Evolutionary conservation across 2,888 invertebrate genomes (phyloP).

Genomic region (Drosophila nr. perissopoda): DNA sequence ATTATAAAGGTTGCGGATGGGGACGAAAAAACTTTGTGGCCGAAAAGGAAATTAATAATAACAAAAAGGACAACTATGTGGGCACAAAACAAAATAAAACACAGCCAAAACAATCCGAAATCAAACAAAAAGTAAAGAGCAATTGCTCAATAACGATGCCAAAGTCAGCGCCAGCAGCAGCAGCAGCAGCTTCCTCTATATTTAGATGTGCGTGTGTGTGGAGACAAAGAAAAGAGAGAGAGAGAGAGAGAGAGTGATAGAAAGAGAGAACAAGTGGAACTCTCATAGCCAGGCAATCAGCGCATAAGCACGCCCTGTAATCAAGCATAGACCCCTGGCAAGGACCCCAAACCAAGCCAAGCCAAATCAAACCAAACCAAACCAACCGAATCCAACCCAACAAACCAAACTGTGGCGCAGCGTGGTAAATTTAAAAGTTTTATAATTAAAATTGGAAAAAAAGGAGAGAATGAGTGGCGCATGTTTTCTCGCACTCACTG

Average conservation of each 20-base stretch:
- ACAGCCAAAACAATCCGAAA: constrained; percentile 41
- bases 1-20: constrained; percentile 61
- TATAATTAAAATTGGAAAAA: constrained; percentile 83
- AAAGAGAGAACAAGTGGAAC: constrained; percentile 26
- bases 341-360: constrained; percentile 19
- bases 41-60: constrained; percentile 68
- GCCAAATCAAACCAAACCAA: constrained; percentile 12
- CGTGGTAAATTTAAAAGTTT: constrained; percentile 82
- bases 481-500: constrained; percentile 41
- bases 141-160: constrained; percentile 75
- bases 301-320: constrained; percentile 80
- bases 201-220: constrained; percentile 28
- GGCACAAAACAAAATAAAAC: constrained; percentile 21
- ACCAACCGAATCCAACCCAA: constrained; percentile 5
- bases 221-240: constrained; percentile 5
- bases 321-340: constrained; percentile 63
- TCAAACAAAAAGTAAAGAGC: constrained; percentile 57
- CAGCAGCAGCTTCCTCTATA: constrained; percentile 19
- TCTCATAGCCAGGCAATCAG: constrained; percentile 76
- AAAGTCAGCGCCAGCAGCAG: constrained; percentile 53
- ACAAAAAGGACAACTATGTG: constrained; percentile 76
- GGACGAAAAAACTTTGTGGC: constrained; percentile 30
- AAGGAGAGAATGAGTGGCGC: constrained; percentile 51
- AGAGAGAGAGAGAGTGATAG: neutral
- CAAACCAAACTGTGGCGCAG: constrained; percentile 47